Conservation (phyloP, 1,140 invertebrate species). For the Pseudomyrmex flavicornis region DNA sequence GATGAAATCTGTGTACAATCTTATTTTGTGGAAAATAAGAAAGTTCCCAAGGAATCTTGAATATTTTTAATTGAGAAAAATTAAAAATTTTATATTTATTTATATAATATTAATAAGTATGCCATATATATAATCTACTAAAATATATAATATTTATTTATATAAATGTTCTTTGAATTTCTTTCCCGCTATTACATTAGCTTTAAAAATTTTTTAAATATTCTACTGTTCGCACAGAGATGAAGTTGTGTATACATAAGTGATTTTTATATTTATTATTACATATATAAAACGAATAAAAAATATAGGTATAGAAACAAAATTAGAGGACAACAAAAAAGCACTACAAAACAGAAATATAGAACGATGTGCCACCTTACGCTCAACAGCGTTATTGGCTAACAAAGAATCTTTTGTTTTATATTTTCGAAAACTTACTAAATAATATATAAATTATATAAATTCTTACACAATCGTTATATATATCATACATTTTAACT, state of each 20-base stretch:
- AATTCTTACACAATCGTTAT: constrained; percentile 22
- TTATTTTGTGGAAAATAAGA: neutral
- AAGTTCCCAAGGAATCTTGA: constrained; percentile 52
- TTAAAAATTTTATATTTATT: constrained; percentile 79
- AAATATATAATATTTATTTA: constrained; percentile 76
- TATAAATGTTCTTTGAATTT: constrained; percentile 72
- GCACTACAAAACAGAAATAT: neutral
- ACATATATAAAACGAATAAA: constrained; percentile 21
- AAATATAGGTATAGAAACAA: constrained; percentile 33
- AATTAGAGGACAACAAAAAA: neutral
- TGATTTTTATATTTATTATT: constrained; percentile 48
- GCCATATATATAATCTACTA: constrained; percentile 72
- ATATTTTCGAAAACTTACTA: constrained; percentile 31
- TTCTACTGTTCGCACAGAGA: constrained; percentile 72
- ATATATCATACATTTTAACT: constrained; percentile 46
- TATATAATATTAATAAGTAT: constrained; percentile 75
- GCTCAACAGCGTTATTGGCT: constrained; percentile 31
- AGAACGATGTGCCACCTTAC: constrained; percentile 4
- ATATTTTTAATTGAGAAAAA: constrained; percentile 71
- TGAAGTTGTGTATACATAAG: constrained; percentile 61
- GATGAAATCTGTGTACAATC: constrained; percentile 17
- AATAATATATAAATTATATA: constrained; percentile 3
- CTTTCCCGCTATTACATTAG: constrained; percentile 65
- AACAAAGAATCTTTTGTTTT: constrained; percentile 20
- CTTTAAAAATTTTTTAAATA: constrained; percentile 66